These are phyloP conservation scores for Bolinopsis microptera DNA, from an alignment of 37 sponge, comb jelly and placozoan genomes.

Conservation along the genomic window DNA sequence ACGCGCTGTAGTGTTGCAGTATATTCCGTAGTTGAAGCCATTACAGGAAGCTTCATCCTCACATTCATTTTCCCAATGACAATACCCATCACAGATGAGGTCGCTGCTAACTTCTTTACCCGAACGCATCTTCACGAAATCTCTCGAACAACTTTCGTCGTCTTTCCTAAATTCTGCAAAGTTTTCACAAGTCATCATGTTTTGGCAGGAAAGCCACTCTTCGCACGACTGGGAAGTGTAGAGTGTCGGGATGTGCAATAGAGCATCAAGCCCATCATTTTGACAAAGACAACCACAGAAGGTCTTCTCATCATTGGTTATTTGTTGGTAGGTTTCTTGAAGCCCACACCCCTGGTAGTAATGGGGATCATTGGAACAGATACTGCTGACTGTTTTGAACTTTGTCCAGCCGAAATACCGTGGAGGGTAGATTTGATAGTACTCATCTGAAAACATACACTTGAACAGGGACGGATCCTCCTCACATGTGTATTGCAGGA, in stretches of 20 bases:
- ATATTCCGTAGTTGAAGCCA: background rate
- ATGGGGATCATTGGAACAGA: slow-evolving; percentile 1
- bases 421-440: background rate
- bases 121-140: background rate
- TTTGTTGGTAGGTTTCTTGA: background rate
- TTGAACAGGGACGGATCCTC: background rate
- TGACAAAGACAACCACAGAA: background rate
- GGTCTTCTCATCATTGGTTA: background rate
- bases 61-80: background rate
- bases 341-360: slow-evolving; percentile 14
- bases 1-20: too few relatives aligned
- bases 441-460: background rate
- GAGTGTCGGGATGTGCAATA: background rate
- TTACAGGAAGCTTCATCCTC: slow-evolving; percentile 1
- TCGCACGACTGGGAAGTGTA: background rate
- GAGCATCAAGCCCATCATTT: background rate
- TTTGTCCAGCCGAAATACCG: background rate
- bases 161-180: background rate
- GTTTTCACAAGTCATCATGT: background rate
- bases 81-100: background rate
- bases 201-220: background rate
- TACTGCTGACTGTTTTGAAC: background rate
- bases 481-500: background rate
- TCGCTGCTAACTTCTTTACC: background rate
- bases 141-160: background rate